Conservation (phyloP, 2,888 invertebrate genomes). For the Hemaris fuciformis region DNA sequence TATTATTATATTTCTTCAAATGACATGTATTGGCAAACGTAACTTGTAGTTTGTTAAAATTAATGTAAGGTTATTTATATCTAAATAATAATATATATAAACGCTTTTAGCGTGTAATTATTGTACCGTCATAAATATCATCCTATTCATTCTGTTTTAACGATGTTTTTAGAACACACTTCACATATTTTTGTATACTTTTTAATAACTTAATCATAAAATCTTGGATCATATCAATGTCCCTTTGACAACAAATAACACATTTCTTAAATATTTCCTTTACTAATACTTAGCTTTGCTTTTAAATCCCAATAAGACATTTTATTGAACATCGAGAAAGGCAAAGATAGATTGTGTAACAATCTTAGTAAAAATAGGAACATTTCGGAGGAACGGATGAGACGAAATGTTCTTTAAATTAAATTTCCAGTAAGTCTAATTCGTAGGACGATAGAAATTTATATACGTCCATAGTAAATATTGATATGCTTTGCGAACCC, state of each 20-base stretch:
- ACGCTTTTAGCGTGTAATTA: not conserved
- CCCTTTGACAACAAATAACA: not conserved
- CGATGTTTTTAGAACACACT: not conserved
- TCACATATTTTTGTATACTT: conserved; percentile 5
- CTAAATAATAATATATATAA: conserved; percentile 6
- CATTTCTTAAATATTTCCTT: not conserved
- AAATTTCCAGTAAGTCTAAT: not conserved
- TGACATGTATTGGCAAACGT: not conserved
- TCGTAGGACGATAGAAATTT: not conserved
- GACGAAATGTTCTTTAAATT: not conserved
- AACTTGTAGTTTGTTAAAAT: not conserved
- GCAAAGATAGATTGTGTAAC: not conserved
- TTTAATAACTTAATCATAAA: not conserved
- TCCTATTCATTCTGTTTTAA: not conserved
- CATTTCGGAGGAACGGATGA: not conserved
- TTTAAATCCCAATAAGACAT: not conserved
- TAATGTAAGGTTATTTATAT: conserved; percentile 1
- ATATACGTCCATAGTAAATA: conserved; percentile 9
- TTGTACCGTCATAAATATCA: not conserved
- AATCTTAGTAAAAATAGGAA: not conserved
- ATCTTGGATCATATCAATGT: conserved; percentile 1
- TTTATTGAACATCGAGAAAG: not conserved
- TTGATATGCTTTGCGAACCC: not conserved
- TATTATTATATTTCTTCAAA: not conserved
- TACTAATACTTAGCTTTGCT: conserved; percentile 5